These are phyloP conservation scores for Tetramorium alpestre DNA, from an alignment of 1,140 invertebrate species.

Conservation along the genomic window DNA sequence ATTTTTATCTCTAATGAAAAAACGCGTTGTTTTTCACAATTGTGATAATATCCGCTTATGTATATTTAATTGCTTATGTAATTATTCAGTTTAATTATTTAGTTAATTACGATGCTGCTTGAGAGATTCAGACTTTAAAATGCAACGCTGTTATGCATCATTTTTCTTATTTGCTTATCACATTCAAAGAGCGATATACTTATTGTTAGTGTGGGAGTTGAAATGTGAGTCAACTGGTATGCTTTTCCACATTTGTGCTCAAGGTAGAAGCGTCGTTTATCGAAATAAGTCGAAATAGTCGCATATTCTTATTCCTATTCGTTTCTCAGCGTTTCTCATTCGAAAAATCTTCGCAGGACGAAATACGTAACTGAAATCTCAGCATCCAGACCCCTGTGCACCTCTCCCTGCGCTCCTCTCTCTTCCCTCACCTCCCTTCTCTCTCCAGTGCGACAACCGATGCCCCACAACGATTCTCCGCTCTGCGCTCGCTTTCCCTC, in stretches of 20 bases:
- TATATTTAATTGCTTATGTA: background rate
- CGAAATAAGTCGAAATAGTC: constrained; percentile 1
- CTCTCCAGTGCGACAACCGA: constrained; percentile 56
- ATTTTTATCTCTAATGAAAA: background rate
- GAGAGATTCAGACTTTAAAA: background rate
- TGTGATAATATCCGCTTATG: background rate
- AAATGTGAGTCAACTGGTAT: background rate
- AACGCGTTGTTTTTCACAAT: background rate
- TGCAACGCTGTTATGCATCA: background rate
- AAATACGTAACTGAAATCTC: constrained; percentile 83
- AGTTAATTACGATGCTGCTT: background rate
- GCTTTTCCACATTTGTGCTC: background rate
- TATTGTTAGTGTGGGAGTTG: background rate
- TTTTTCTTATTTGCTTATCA: background rate
- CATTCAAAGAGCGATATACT: background rate
- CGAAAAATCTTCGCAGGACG: constrained; percentile 46
- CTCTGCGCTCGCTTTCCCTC: constrained; percentile 75
- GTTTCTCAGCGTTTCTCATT: background rate
- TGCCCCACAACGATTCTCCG: constrained; percentile 70
- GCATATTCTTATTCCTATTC: constrained; percentile 19
- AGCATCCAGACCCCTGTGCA: constrained; percentile 76
- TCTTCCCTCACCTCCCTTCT: constrained; percentile 36
- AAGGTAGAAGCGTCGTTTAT: background rate
- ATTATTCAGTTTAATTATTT: background rate
- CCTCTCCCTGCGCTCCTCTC: constrained; percentile 40